These are phyloP conservation scores for Nasua narica DNA, from an alignment of 2,797 vertebrate species.

Conservation along the genomic window DNA sequence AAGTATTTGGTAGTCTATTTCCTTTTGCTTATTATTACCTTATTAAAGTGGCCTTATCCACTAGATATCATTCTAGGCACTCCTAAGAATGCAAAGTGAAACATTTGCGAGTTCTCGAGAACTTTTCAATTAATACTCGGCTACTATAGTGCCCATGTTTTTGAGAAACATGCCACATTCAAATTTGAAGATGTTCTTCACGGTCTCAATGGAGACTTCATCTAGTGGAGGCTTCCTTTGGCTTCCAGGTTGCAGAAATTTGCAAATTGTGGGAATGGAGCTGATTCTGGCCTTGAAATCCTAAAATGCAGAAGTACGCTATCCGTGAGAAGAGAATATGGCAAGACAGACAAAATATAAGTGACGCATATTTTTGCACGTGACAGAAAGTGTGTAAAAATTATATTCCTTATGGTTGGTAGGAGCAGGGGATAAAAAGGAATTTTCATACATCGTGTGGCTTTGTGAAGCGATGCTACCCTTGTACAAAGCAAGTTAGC, in stretches of 20 bases:
- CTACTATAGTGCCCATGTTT: not conserved
- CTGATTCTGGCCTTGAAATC: conserved; percentile 88
- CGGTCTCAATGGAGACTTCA: conserved; percentile 73
- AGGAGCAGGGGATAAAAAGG: not conserved
- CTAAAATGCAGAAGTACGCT: conserved; percentile 77
- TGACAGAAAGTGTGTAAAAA: not conserved
- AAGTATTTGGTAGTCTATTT: not conserved
- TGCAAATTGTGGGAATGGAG: conserved; percentile 83
- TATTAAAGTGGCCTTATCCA: not conserved
- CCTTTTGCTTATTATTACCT: not conserved
- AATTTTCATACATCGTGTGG: not conserved
- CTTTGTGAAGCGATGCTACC: not conserved
- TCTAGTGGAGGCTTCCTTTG: conserved; percentile 86
- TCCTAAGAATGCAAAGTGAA: not conserved
- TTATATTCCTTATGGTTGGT: not conserved
- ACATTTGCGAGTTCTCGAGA: not conserved
- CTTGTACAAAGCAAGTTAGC: not conserved
- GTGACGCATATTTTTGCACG: not conserved
- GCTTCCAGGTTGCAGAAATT: conserved; percentile 91
- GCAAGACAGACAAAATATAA: not conserved
- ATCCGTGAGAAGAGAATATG: not conserved
- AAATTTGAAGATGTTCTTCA: conserved; percentile 74
- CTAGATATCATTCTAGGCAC: not conserved
- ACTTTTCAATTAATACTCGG: conserved; percentile 1
- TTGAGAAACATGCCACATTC: conserved; percentile 38